Evolutionary conservation across 2,797 vertebrate species (phyloP).

Genomic region (Mycteria americana): DNA sequence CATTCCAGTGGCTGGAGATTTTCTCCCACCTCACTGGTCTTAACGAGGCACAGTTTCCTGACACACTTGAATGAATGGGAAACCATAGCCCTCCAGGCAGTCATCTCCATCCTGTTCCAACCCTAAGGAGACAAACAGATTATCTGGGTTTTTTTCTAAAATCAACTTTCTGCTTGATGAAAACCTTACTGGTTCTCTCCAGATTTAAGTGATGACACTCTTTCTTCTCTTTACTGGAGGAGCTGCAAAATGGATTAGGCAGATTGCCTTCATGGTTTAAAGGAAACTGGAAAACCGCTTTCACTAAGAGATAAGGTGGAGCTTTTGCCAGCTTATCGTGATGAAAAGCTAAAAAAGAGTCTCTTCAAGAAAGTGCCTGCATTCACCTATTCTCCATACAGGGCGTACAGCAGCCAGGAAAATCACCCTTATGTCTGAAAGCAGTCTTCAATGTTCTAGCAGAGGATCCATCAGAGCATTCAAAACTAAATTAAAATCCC

Average conservation of each 20-base stretch:
- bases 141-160: not conserved
- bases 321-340: slow-evolving; percentile 33
- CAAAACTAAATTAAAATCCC: slow-evolving; percentile 69
- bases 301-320: slow-evolving; percentile 41
- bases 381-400: slow-evolving; percentile 12
- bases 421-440: slow-evolving; percentile 25
- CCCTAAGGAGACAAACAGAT: slow-evolving; percentile 5
- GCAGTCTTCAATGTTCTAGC: slow-evolving; percentile 18
- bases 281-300: slow-evolving; percentile 20
- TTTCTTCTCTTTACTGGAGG: slow-evolving; percentile 13
- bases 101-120: not conserved
- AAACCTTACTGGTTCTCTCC: slow-evolving; percentile 47
- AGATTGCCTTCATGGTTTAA: slow-evolving; percentile 52
- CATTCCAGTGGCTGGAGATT: not conserved
- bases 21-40: not conserved
- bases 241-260: slow-evolving; percentile 46
- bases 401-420: not conserved
- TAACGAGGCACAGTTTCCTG: not conserved
- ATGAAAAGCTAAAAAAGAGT: slow-evolving; percentile 19
- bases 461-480: slow-evolving; percentile 61
- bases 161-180: slow-evolving; percentile 37
- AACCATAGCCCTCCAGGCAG: not conserved
- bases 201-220: slow-evolving; percentile 29
- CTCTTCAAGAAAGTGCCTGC: not conserved
- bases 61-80: not conserved